These are phyloP conservation scores for Chelonoidis abingdonii DNA, from an alignment of 2,113 vertebrate genomes.

Conservation along the genomic window DNA sequence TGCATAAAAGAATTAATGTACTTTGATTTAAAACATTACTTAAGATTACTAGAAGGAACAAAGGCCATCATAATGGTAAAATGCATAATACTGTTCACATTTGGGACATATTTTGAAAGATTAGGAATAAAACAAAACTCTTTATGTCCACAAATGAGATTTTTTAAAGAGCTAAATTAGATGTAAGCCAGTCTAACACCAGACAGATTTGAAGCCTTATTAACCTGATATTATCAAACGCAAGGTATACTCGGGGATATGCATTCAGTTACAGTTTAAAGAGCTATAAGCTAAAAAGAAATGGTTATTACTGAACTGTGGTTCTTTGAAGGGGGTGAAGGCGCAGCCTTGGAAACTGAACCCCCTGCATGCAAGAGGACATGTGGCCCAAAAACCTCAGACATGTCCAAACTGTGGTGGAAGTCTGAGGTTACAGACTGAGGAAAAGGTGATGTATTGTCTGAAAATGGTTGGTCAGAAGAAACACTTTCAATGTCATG, in stretches of 20 bases:
- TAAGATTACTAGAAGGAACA: slow-evolving; percentile 50
- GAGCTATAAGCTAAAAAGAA: not conserved
- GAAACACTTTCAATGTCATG: too few species aligned
- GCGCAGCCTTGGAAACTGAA: too few species aligned
- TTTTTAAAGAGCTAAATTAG: slow-evolving; percentile 48
- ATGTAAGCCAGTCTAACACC: slow-evolving; percentile 30
- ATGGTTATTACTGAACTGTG: too few species aligned
- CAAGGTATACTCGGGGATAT: slow-evolving; percentile 7
- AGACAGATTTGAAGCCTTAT: not conserved
- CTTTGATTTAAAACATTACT: slow-evolving; percentile 33
- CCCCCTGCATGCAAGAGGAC: too few species aligned
- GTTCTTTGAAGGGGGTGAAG: too few species aligned
- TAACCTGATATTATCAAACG: slow-evolving; percentile 35
- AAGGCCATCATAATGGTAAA: slow-evolving; percentile 54
- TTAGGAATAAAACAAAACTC: slow-evolving; percentile 29
- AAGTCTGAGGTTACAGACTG: too few species aligned
- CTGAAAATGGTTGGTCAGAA: too few species aligned
- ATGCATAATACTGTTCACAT: slow-evolving; percentile 51
- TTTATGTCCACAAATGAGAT: not conserved
- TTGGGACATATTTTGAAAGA: slow-evolving; percentile 34
- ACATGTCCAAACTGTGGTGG: too few species aligned
- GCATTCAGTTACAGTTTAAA: not conserved
- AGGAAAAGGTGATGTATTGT: too few species aligned
- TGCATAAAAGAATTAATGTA: slow-evolving; percentile 20
- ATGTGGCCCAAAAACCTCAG: too few species aligned